Evolutionary conservation across 2,888 invertebrate genomes (phyloP).

Genomic region (Lycaena phlaeas): DNA sequence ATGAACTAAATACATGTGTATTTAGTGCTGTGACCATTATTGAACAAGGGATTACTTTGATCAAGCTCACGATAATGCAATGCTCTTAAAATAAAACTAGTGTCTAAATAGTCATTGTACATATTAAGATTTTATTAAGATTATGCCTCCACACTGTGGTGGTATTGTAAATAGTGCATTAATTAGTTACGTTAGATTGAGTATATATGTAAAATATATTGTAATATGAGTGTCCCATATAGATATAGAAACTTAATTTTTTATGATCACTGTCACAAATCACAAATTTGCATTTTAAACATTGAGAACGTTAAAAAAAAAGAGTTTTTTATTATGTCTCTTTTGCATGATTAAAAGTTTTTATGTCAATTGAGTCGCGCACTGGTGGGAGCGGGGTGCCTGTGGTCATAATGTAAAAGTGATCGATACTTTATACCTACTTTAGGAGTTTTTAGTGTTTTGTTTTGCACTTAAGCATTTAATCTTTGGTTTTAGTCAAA

Average conservation of each 20-base stretch:
- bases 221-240: slow-evolving; percentile 61
- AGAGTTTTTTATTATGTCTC: slow-evolving; percentile 40
- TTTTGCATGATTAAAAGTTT: slow-evolving; percentile 50
- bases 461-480: slow-evolving; percentile 14
- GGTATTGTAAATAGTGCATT: slow-evolving; percentile 67
- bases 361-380: slow-evolving; percentile 45
- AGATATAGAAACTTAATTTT: slow-evolving; percentile 45
- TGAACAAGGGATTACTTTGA: slow-evolving; percentile 63
- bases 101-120: slow-evolving; percentile 67
- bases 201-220: slow-evolving; percentile 63
- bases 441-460: slow-evolving; percentile 13
- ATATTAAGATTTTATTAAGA: slow-evolving; percentile 62
- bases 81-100: slow-evolving; percentile 52
- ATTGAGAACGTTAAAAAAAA: slow-evolving; percentile 47
- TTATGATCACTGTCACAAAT: slow-evolving; percentile 66
- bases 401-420: slow-evolving; percentile 30
- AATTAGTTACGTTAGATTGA: slow-evolving; percentile 54
- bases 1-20: slow-evolving; percentile 4
- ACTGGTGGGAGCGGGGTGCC: slow-evolving; percentile 43
- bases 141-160: slow-evolving; percentile 47
- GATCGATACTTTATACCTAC: slow-evolving; percentile 10
- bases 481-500: slow-evolving; percentile 14
- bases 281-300: slow-evolving; percentile 57
- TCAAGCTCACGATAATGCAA: slow-evolving; percentile 65
- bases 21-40: slow-evolving; percentile 18